A percentile compares a stretch with the other conserved stretches of the same genome.
Conservation (phyloP, 2,888 invertebrate species). For the Limnephilus marmoratus region DNA sequence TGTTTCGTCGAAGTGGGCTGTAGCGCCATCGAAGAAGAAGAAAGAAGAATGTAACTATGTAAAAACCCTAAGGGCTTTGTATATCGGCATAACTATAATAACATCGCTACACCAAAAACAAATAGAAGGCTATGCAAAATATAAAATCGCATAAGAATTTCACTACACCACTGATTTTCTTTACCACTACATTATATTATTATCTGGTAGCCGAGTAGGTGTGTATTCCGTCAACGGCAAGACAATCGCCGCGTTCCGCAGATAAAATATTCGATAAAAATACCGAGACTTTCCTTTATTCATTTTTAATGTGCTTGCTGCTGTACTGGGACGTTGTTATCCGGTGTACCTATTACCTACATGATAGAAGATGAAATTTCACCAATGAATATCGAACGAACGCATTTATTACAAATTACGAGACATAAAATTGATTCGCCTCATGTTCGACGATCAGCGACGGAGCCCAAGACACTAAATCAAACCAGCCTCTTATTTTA, state of each 20-base stretch:
- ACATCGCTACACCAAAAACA: background rate
- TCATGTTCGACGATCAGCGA: background rate
- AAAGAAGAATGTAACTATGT: too few species aligned
- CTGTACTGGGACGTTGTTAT: background rate
- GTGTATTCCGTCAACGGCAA: background rate
- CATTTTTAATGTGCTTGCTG: background rate
- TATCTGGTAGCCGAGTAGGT: background rate
- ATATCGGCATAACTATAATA: background rate
- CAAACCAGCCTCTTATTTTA: too few species aligned
- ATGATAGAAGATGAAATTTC: background rate
- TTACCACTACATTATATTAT: background rate
- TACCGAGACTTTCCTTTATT: slow-evolving; percentile 3
- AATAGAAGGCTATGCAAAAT: background rate
- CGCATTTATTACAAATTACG: too few species aligned
- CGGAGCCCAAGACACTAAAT: background rate
- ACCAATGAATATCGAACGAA: background rate
- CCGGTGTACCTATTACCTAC: background rate
- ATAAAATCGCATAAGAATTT: background rate
- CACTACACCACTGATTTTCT: background rate
- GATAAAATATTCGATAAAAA: slow-evolving; percentile 13
- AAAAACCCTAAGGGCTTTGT: too few species aligned
- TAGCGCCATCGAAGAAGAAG: too few species aligned
- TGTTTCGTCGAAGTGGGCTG: too few species aligned
- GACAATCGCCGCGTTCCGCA: background rate
- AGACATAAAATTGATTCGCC: background rate